Evolutionary conservation across 2,113 vertebrate species (phyloP).

Genomic region (Recurvirostra avosetta): DNA sequence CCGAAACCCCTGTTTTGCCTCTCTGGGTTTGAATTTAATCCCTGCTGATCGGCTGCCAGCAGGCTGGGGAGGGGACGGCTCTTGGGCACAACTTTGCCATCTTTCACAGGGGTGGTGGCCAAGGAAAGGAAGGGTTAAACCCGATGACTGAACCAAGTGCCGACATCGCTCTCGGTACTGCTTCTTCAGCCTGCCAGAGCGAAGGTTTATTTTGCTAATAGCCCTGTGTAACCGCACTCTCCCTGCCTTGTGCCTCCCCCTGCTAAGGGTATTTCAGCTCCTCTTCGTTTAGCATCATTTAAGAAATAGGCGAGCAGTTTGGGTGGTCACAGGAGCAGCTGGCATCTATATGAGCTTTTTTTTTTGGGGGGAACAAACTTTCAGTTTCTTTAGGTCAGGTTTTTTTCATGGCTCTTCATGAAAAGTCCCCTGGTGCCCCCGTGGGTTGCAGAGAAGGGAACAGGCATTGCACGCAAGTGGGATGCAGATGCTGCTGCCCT

Average conservation of each 20-base stretch:
- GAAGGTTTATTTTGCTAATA: slow-evolving; percentile 15
- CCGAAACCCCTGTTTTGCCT: background rate
- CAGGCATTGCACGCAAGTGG: background rate
- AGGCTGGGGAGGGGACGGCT: background rate
- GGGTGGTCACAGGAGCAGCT: slow-evolving; percentile 17
- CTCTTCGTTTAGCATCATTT: background rate
- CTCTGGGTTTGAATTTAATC: background rate
- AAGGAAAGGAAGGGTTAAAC: background rate
- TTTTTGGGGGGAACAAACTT: background rate
- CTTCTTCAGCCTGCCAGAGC: background rate
- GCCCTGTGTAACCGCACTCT: background rate
- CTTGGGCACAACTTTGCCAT: background rate
- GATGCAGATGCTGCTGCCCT: background rate
- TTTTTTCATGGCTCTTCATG: background rate
- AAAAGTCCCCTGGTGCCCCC: background rate
- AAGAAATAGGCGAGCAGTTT: background rate
- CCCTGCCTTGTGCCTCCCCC: background rate
- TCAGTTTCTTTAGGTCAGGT: background rate
- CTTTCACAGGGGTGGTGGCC: background rate
- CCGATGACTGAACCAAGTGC: fast-evolving
- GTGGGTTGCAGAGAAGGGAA: background rate
- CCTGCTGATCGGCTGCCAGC: background rate
- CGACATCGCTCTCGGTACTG: background rate
- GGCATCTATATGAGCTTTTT: background rate
- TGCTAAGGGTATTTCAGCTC: background rate